Conservation (phyloP, 1,140 invertebrate genomes). For the Microvelia longipes region DNA sequence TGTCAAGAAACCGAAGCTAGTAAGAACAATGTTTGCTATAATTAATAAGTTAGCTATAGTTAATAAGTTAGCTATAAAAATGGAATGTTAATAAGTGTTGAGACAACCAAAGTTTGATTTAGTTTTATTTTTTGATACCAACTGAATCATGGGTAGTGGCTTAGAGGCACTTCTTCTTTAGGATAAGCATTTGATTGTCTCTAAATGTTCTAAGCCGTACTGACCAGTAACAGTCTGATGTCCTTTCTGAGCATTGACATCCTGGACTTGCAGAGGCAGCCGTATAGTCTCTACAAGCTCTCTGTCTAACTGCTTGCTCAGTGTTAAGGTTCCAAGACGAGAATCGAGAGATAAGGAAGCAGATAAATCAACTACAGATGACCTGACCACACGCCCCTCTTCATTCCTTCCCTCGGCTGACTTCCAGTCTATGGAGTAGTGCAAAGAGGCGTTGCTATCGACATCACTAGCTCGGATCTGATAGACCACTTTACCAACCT, state of each 20-base stretch:
- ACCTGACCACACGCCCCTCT: slow-evolving; percentile 51
- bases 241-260: slow-evolving; percentile 59
- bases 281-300: slow-evolving; percentile 68
- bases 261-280: slow-evolving; percentile 62
- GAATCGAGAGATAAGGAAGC: slow-evolving; percentile 56
- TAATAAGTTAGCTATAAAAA: no score
- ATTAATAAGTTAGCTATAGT: no score
- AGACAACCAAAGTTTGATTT: no score
- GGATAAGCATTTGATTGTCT: no score
- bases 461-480: slow-evolving; percentile 57
- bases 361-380: slow-evolving; percentile 53
- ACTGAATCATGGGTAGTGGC: no score
- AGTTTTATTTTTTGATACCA: no score
- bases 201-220: no score
- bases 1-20: no score
- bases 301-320: slow-evolving; percentile 43
- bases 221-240: slow-evolving; percentile 53
- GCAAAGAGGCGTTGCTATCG: slow-evolving; percentile 56
- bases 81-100: no score
- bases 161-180: no score
- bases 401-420: slow-evolving; percentile 63
- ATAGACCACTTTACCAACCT: slow-evolving; percentile 54
- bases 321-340: slow-evolving; percentile 39
- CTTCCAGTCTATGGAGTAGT: slow-evolving; percentile 53
- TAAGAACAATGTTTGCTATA: no score